A percentile compares a stretch with the other conserved stretches of the same genome.
Conservation (phyloP, 2,888 invertebrate species). For the Portevinia maculata region DNA sequence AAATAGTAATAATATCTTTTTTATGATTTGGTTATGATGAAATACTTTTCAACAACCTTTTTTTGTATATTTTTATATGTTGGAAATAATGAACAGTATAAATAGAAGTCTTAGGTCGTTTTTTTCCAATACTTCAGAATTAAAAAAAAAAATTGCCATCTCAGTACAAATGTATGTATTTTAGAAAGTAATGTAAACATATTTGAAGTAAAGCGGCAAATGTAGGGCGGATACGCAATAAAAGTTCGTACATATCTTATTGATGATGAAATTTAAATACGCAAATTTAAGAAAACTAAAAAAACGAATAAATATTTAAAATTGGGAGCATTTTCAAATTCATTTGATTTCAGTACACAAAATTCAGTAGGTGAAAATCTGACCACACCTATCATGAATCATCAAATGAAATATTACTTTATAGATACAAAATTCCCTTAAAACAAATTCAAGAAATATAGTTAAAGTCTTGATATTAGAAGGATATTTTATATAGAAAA, state of each 20-base stretch:
- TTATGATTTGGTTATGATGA: slow-evolving; percentile 1
- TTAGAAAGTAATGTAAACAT: not conserved
- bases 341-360: no score
- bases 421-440: no score
- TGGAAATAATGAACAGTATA: slow-evolving; percentile 16
- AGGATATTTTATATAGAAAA: no score
- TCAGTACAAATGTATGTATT: not conserved
- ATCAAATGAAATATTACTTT: not conserved
- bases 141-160: no score
- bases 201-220: not conserved
- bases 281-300: not conserved
- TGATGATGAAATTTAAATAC: not conserved
- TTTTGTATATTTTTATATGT: slow-evolving; percentile 15
- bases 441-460: no score
- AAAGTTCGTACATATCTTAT: not conserved
- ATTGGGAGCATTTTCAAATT: no score
- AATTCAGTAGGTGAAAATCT: not conserved
- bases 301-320: not conserved
- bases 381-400: not conserved
- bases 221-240: slow-evolving; percentile 35
- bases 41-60: slow-evolving; percentile 28
- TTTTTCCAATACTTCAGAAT: not conserved
- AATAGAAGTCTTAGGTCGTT: not conserved
- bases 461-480: no score
- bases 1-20: slow-evolving; percentile 28